A percentile compares a stretch with the other conserved stretches of the same genome.
Evolutionary conservation across 1,140 invertebrate species (phyloP).

Genomic region (Arion vulgaris): DNA sequence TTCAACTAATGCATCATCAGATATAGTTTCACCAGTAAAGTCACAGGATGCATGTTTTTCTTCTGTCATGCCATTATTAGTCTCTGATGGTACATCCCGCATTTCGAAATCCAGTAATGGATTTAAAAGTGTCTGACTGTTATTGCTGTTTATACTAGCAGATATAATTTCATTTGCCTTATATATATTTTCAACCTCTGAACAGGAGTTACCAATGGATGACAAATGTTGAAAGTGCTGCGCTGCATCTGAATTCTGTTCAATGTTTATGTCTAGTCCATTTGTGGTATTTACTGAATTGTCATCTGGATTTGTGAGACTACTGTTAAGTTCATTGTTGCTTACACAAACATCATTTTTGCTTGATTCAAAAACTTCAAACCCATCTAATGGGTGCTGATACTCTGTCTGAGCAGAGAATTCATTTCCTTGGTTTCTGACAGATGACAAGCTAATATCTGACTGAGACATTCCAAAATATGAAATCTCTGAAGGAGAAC

Average conservation of each 20-base stretch:
- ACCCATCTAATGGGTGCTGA: background rate
- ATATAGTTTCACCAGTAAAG: no score
- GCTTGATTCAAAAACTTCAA: background rate
- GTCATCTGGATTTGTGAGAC: background rate
- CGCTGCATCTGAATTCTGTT: background rate
- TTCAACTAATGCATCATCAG: no score
- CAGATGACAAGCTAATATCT: conserved; percentile 5
- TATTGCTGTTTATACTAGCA: background rate
- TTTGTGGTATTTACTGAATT: background rate
- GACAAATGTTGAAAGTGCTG: background rate
- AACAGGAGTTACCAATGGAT: background rate
- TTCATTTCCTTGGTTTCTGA: conserved; percentile 23
- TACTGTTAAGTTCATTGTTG: background rate
- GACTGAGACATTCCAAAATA: conserved; percentile 19
- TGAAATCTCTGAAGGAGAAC: background rate
- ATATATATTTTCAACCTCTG: background rate
- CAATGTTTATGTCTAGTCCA: background rate
- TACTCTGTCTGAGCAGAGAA: conserved; percentile 20
- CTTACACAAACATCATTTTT: background rate
- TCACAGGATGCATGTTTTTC: no score
- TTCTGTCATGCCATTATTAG: background rate
- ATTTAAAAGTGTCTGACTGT: background rate
- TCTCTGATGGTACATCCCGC: background rate
- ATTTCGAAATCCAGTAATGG: background rate
- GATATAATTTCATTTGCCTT: background rate